Evolutionary conservation across 2,113 vertebrate genomes (phyloP), one percentile per base, ranked within the genome.

Genomic region (Falco punctatus): DNA sequence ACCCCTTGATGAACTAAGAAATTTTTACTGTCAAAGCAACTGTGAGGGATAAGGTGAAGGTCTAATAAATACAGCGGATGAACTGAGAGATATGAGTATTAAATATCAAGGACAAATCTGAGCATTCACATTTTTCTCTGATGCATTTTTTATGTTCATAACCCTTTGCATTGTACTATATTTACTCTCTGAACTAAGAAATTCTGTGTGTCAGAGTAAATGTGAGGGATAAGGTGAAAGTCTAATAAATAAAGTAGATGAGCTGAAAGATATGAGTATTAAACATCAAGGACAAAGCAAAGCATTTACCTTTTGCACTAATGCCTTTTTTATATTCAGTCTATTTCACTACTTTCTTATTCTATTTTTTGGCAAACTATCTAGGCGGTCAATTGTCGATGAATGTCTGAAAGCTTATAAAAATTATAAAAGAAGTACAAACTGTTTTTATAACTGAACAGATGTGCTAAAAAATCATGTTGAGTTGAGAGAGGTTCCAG

Each of bases 131-230:
- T 94, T 93, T 94, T 94, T 84, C 70, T 51, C 33, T 94, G 93
- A 92, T 81, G 48, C 66, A 73, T 92, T 96, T 95, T 96, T 97
- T 95, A 75, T 95, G 70, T 80, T 86, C 67, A 32, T 92, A 86
- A 81, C 64, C 77, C 84, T 94, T 86, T 64, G 35, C 28, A 86
- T 94, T 90, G 67, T 92, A 81, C 66, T 89, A 5, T 88, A 94
- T 96, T 96, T 94, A 88, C 79, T 95, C n/a, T 94, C 69, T 95
- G 94, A 97, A 94, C 72, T 94, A 93, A 92, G 90, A 92, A 70
- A 62, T 95, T 93, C 49, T 55, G 35, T 70, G 48, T 92, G 74
- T 75, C 84, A 91, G 48, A 70, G 28, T 52, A 94, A 81, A 88
- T 90, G 55, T 91, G 73, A 97, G 94, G 30, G 90, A 94, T 90